These are phyloP conservation scores for Liasis olivaceus DNA, from an alignment of 2,797 vertebrate genomes.

Conservation along the genomic window DNA sequence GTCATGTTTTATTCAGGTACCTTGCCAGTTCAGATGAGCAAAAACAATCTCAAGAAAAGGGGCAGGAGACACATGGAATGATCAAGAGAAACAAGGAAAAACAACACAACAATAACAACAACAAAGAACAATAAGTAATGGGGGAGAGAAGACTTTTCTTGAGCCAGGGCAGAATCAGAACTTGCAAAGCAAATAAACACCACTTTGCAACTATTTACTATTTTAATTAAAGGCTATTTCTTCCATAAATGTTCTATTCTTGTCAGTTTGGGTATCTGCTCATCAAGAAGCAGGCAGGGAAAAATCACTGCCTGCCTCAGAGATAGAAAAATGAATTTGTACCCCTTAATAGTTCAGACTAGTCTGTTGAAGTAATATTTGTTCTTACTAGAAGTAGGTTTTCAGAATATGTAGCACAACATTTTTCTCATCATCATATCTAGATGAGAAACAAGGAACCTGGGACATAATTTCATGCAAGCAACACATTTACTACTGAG, in stretches of 20 bases:
- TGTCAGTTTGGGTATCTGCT: not conserved
- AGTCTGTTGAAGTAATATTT: not conserved
- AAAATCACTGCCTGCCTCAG: constrained; percentile 19
- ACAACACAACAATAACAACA: too few species aligned
- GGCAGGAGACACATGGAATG: not conserved
- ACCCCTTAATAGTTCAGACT: not conserved
- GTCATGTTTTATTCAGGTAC: not conserved
- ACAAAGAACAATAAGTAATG: not conserved
- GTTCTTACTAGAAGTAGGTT: not conserved
- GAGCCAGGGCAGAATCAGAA: not conserved
- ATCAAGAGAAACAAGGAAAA: constrained; percentile 1
- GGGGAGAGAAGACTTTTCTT: not conserved
- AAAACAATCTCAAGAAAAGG: not conserved
- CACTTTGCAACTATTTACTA: constrained; percentile 13
- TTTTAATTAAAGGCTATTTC: not conserved
- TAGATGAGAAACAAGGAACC: not conserved
- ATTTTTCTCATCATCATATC: not conserved
- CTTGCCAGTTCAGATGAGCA: not conserved
- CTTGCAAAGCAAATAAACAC: not conserved
- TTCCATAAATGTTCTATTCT: not conserved
- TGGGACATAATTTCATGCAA: not conserved
- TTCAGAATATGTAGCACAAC: not conserved
- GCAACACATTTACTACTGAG: not conserved
- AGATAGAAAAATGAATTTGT: constrained; percentile 27
- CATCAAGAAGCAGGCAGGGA: not conserved